Conservation (phyloP, 2,113 vertebrate genomes). For the Cyanistes caeruleus region DNA sequence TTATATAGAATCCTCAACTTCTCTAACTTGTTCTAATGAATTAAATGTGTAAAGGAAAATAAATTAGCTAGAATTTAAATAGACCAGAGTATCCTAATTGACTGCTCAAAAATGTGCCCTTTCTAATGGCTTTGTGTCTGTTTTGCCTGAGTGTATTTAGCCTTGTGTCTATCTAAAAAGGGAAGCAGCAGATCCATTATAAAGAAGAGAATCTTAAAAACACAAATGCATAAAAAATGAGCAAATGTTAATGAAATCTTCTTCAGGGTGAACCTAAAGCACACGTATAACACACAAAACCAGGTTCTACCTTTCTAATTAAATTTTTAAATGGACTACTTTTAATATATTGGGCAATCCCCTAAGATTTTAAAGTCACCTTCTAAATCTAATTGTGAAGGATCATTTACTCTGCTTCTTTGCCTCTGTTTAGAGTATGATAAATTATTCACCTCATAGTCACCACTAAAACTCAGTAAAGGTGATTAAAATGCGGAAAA, state of each 20-base stretch:
- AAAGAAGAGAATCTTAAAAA: background rate
- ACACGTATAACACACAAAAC: background rate
- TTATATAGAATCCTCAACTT: background rate
- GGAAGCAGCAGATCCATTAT: background rate
- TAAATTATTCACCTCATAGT: conserved; percentile 50
- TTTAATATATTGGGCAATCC: conserved; percentile 22
- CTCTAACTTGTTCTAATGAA: background rate
- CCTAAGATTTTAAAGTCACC: conserved; percentile 44
- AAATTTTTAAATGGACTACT: background rate
- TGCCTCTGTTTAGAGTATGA: conserved; percentile 5
- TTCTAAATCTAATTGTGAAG: conserved; percentile 35
- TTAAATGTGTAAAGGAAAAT: conserved; percentile 1
- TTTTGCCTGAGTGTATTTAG: background rate
- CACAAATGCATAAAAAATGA: background rate
- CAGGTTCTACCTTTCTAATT: conserved; percentile 14
- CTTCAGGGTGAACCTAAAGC: background rate
- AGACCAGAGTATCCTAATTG: background rate
- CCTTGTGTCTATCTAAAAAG: background rate
- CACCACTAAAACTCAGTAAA: background rate
- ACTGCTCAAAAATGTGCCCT: conserved; percentile 9
- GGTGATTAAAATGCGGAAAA: conserved; percentile 25
- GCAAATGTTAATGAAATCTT: background rate
- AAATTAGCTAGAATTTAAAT: conserved; percentile 27
- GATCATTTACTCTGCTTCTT: conserved; percentile 33
- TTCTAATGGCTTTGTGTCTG: conserved; percentile 14